phyloP scores from a whole-genome alignment of 1,140 invertebrate species.

The Drosophila serrata region DNA sequence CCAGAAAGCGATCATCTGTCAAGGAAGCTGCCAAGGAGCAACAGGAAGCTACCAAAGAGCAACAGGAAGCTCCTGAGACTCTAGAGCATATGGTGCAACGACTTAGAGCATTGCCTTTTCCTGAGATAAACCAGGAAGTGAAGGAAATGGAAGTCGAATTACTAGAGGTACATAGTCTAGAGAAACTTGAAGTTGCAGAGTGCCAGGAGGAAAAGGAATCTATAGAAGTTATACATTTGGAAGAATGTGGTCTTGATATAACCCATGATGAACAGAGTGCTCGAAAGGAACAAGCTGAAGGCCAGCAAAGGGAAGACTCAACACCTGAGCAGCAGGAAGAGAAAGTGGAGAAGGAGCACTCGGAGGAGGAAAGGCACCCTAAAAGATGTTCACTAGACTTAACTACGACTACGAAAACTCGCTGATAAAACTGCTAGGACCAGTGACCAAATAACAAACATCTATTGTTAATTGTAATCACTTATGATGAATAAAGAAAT shows the following conservation, averaged over 20 bases:
- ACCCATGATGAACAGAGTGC: background rate
- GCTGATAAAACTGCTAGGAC: conserved; percentile 46
- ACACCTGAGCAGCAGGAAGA: background rate
- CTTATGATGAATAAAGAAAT: conserved; percentile 18
- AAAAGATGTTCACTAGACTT: conserved; percentile 67
- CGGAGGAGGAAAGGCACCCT: conserved; percentile 2
- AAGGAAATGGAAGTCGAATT: background rate
- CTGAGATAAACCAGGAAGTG: conserved; percentile 12
- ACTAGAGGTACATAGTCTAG: too few relatives aligned
- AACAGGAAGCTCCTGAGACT: conserved; percentile 42
- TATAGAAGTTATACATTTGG: background rate
- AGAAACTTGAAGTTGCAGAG: too few relatives aligned
- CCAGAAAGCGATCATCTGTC: conserved; percentile 45
- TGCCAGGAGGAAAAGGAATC: background rate
- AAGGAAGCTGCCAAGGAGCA: conserved; percentile 11
- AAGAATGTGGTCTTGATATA: background rate
- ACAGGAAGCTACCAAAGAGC: background rate
- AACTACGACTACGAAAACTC: conserved; percentile 45
- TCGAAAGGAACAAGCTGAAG: background rate
- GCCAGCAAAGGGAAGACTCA: background rate
- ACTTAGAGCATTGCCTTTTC: conserved; percentile 62
- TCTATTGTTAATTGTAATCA: conserved; percentile 10
- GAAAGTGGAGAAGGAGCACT: background rate
- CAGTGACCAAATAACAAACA: background rate
- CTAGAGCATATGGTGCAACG: conserved; percentile 78